A percentile compares a stretch with the other conserved stretches of the same genome.
Conservation (phyloP, 2,113 vertebrate species). For the Polypterus senegalus region DNA sequence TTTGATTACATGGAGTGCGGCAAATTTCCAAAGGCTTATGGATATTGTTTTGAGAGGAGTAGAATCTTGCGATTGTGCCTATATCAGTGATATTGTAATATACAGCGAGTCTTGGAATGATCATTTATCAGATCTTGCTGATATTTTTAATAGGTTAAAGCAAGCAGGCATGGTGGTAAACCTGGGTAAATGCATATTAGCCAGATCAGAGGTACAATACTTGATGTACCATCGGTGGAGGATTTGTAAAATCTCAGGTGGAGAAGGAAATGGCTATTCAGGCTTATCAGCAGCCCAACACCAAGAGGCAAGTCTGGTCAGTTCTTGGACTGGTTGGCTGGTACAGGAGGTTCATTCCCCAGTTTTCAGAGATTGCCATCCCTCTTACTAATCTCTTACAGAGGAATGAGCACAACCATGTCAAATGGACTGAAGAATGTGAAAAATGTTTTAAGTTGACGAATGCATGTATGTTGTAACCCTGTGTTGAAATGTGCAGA, state of each 20-base stretch:
- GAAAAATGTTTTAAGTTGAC: constrained; percentile 20
- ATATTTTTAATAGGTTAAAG: not conserved
- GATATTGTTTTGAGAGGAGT: too few species aligned
- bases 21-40: constrained; percentile 5
- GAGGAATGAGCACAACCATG: not conserved
- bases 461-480: constrained; percentile 17
- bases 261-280: constrained; percentile 1
- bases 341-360: constrained; percentile 7
- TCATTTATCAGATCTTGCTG: constrained; percentile 1
- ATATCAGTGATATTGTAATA: constrained; percentile 3
- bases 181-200: constrained; percentile 8
- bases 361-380: not conserved
- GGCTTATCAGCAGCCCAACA: not conserved
- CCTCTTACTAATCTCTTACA: not conserved
- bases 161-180: constrained; percentile 12
- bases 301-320: not conserved
- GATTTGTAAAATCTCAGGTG: constrained; percentile 5
- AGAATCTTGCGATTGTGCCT: not conserved
- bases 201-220: not conserved
- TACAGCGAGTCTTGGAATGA: constrained; percentile 9
- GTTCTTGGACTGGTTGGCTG: constrained; percentile 1
- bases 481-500: too few species aligned
- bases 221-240: not conserved
- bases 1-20: not conserved
- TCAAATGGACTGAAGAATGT: constrained; percentile 17